Evolutionary conservation across 2,888 invertebrate genomes (phyloP).

Genomic region (Caenorhabditis sp.): DNA sequence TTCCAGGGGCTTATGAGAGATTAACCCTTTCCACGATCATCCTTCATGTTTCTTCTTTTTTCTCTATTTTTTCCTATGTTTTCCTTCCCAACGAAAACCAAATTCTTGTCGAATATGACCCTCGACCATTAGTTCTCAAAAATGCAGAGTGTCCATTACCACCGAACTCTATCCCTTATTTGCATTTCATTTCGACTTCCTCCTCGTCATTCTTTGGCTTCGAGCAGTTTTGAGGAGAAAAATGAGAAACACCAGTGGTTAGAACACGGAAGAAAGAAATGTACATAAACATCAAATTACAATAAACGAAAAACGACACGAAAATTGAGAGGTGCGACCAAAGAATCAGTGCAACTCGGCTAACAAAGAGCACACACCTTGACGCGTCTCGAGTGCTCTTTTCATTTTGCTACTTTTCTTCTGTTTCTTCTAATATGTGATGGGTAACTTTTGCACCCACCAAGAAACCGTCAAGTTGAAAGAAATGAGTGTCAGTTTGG

Average conservation of each 20-base stretch:
- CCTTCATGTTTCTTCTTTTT: conserved; percentile 2
- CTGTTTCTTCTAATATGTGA: conserved; percentile 1
- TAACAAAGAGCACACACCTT: conserved; percentile 59
- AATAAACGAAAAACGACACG: conserved; percentile 22
- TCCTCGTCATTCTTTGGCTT: conserved; percentile 25
- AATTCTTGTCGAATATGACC: neutral
- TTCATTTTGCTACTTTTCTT: neutral
- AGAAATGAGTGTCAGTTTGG: neutral
- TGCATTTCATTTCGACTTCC: conserved; percentile 11
- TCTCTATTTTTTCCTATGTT: neutral
- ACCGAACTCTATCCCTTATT: neutral
- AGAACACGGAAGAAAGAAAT: neutral
- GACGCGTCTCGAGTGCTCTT: conserved; percentile 42
- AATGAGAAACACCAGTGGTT: neutral
- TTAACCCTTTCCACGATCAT: conserved; percentile 15
- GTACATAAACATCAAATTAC: conserved; percentile 49
- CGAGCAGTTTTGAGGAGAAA: neutral
- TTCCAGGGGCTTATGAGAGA: conserved; percentile 19
- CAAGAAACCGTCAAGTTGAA: neutral
- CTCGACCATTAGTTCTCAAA: neutral
- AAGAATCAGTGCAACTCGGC: conserved; percentile 56
- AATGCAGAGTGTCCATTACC: conserved; percentile 5
- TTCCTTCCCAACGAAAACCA: neutral
- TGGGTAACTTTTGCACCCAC: conserved; percentile 46
- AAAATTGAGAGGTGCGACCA: conserved; percentile 27